These are phyloP conservation scores for Caenorhabditis inopinata DNA, from an alignment of 1,140 invertebrate genomes.

Conservation along the genomic window DNA sequence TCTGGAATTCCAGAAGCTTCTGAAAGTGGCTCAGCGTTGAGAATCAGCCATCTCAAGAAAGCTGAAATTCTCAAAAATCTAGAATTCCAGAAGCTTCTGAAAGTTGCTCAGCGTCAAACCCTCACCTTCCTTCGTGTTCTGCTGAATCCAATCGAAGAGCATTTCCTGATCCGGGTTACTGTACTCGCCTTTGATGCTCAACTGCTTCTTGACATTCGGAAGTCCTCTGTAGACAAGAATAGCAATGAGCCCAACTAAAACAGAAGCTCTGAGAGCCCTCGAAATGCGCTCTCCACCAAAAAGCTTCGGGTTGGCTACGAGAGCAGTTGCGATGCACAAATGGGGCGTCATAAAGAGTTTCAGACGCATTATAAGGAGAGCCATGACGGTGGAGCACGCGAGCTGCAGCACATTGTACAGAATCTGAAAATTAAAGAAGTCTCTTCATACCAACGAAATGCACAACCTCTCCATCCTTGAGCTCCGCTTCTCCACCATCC, in stretches of 20 bases:
- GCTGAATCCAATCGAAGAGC: conserved; percentile 76
- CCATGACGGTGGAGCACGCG: conserved; percentile 75
- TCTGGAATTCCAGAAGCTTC: too few species aligned
- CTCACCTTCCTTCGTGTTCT: conserved; percentile 69
- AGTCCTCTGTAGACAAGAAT: conserved; percentile 35
- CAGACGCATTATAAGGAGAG: conserved; percentile 78
- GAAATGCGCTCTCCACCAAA: not conserved
- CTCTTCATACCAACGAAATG: not conserved
- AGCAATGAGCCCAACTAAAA: not conserved
- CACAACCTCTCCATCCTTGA: conserved; percentile 25
- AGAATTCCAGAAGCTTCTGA: too few species aligned
- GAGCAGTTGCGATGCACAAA: conserved; percentile 75
- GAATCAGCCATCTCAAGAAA: too few species aligned
- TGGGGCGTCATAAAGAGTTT: conserved; percentile 82
- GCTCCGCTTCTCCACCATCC: not conserved
- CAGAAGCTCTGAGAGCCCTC: not conserved
- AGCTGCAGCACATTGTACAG: conserved; percentile 76
- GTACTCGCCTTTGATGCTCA: conserved; percentile 72
- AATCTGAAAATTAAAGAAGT: conserved; percentile 66
- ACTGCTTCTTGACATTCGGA: conserved; percentile 63
- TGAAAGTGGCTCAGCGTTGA: too few species aligned
- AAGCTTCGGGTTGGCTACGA: conserved; percentile 71
- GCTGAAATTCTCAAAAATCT: too few species aligned
- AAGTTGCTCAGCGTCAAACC: too few species aligned
- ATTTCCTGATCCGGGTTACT: conserved; percentile 76